Evolutionary conservation across 2,113 vertebrate species (phyloP), one percentile per base, ranked within the genome.

Genomic region (Eptesicus fuscus): DNA sequence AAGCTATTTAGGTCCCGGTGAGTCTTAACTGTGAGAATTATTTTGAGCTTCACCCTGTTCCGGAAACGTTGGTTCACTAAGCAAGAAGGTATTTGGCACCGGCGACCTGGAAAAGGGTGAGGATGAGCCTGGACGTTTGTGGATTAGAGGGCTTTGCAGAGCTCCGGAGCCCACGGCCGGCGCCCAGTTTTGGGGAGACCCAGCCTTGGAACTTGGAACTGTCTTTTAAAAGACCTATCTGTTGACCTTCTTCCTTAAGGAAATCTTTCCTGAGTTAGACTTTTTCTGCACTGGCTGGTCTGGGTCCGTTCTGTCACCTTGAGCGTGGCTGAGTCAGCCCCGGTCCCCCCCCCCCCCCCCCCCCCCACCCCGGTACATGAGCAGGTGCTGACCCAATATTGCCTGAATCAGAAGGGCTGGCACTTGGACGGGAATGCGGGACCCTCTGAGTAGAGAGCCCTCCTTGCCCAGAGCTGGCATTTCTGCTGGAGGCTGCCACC

Each of bases 1-100:
- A 92, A 96, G 91, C 94, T 97, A 94, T 97, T 96, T 95, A 94
- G 84, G 93, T 95, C 77, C 95, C 88, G 47, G 53, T 76, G 89
- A 96, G 88, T 92, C 90, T 90, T 88, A 86, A 88, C 95, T 93
- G 92, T 93, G 94, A 96, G 85, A 94, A 93, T 95, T 97, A 93
- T 96, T 96, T 96, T 91, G 92, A 89, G 90, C 95, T 71, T 94
- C 90, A 44, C 91, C 82, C 82, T 95, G 56, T 92, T 83, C 84
- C 40, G 53, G 95, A 95, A 96, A 92, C 23, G 1, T 82, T 85
- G 88, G 71, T 88, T 94, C 49, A 9, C 96, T 91, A 92, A 97
- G 92, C 84, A 71, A 76, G 82, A 92, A 79, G 93, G 69, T 69
- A 78, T 96, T 95, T 95, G 93, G 84, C 93, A 78, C 71, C n/a